These are phyloP conservation scores for Tokudaia muenninki DNA, from an alignment of 2,797 vertebrate genomes.

Conservation along the genomic window DNA sequence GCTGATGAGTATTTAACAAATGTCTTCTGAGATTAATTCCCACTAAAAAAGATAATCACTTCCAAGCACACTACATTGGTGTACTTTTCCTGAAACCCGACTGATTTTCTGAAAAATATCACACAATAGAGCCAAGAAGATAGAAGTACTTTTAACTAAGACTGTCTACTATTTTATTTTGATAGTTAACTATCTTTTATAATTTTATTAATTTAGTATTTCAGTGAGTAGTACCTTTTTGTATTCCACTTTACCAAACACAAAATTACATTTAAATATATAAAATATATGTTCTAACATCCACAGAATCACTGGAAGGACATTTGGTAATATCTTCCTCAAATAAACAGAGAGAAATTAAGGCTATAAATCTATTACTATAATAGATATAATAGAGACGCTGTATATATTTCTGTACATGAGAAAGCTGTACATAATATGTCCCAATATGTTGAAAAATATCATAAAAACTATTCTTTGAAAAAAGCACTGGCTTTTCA, in stretches of 20 bases:
- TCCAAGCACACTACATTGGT: slow-evolving; percentile 6
- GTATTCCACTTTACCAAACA: slow-evolving; percentile 8
- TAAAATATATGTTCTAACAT: neutral
- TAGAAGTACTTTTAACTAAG: slow-evolving; percentile 8
- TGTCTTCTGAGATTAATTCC: slow-evolving; percentile 59
- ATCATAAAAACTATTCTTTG: neutral
- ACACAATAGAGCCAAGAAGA: slow-evolving; percentile 7
- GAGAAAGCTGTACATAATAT: neutral
- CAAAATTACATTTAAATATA: slow-evolving; percentile 32
- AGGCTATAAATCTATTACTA: neutral
- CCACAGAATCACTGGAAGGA: neutral
- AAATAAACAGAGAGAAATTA: slow-evolving; percentile 27
- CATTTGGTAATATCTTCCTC: neutral
- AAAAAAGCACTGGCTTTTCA: slow-evolving; percentile 5
- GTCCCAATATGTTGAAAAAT: neutral
- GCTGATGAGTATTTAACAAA: slow-evolving; percentile 69
- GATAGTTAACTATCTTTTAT: neutral
- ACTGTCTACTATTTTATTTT: neutral
- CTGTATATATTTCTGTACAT: neutral
- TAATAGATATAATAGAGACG: neutral
- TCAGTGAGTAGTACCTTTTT: neutral
- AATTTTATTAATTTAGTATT: slow-evolving; percentile 22
- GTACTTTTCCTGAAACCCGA: slow-evolving; percentile 16
- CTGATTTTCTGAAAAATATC: slow-evolving; percentile 47
- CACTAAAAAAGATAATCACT: slow-evolving; percentile 43